Conservation (phyloP, 2,888 invertebrate genomes). For the Trissolcus japonicus region DNA sequence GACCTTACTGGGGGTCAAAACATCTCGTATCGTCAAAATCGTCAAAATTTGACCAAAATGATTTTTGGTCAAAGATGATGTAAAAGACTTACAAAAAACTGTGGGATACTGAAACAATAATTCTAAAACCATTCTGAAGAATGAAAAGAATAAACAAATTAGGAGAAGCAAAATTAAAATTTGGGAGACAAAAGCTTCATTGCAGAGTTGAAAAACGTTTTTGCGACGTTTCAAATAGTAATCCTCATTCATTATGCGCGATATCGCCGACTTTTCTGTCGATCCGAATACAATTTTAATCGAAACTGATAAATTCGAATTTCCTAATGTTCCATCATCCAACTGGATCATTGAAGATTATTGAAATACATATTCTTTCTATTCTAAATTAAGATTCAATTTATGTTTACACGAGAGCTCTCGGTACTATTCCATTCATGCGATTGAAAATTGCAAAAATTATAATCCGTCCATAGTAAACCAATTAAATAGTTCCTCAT, state of each 20-base stretch:
- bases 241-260: conserved; percentile 29
- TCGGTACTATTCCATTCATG: neutral
- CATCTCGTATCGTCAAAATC: no score
- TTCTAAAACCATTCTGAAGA: no score
- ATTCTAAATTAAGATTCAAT: no score
- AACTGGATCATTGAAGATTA: conserved; percentile 32
- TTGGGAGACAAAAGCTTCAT: neutral
- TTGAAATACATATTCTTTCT: conserved; percentile 12
- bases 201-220: conserved; percentile 7
- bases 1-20: no score
- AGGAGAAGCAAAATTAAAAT: no score
- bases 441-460: neutral
- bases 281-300: conserved; percentile 32
- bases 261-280: conserved; percentile 30
- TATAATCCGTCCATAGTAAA: no score
- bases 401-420: neutral
- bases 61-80: no score
- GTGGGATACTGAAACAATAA: no score
- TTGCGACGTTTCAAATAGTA: conserved; percentile 31
- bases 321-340: conserved; percentile 43
- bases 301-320: conserved; percentile 31
- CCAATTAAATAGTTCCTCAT: no score
- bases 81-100: no score
- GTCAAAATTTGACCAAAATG: no score
- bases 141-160: no score